phyloP scores from a whole-genome alignment of 2,888 invertebrate genomes.

The Pristionchus maxplancki region DNA sequence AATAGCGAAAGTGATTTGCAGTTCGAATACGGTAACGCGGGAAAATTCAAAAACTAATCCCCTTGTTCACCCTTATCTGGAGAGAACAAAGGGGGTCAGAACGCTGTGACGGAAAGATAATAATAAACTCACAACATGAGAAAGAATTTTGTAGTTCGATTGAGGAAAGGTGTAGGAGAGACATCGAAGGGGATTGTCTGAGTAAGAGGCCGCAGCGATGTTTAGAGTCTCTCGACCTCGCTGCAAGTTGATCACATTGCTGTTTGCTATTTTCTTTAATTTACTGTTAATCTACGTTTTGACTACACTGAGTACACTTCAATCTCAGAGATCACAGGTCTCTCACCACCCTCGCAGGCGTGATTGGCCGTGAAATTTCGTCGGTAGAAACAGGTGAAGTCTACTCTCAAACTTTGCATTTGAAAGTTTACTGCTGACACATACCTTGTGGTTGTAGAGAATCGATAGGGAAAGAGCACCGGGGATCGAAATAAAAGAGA shows the following conservation, averaged over 20 bases:
- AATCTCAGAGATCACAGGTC: background rate
- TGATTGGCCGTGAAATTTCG: background rate
- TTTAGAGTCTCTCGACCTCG: slow-evolving; percentile 49
- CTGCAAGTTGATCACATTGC: slow-evolving; percentile 43
- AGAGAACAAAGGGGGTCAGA: background rate
- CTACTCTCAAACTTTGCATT: background rate
- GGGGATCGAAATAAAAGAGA: background rate
- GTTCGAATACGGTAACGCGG: too few species aligned
- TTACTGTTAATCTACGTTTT: too few species aligned
- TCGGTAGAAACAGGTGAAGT: slow-evolving; percentile 5
- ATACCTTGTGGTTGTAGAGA: slow-evolving; percentile 41
- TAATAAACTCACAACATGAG: slow-evolving; percentile 11
- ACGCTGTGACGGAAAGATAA: background rate
- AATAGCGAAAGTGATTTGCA: too few species aligned
- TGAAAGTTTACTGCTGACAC: background rate
- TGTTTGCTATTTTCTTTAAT: too few species aligned
- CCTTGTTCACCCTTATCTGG: too few species aligned
- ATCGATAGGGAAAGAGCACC: background rate
- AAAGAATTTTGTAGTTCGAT: slow-evolving; percentile 48
- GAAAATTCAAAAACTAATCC: too few species aligned
- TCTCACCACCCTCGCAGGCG: background rate
- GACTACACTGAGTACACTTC: too few species aligned
- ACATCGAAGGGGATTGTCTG: slow-evolving; percentile 52
- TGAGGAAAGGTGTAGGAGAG: slow-evolving; percentile 52
- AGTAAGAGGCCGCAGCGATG: slow-evolving; percentile 54